A percentile compares a stretch with the other conserved stretches of the same genome.
Evolutionary conservation across 2,888 invertebrate genomes (phyloP).

Genomic region (Argyresthia goedartella): DNA sequence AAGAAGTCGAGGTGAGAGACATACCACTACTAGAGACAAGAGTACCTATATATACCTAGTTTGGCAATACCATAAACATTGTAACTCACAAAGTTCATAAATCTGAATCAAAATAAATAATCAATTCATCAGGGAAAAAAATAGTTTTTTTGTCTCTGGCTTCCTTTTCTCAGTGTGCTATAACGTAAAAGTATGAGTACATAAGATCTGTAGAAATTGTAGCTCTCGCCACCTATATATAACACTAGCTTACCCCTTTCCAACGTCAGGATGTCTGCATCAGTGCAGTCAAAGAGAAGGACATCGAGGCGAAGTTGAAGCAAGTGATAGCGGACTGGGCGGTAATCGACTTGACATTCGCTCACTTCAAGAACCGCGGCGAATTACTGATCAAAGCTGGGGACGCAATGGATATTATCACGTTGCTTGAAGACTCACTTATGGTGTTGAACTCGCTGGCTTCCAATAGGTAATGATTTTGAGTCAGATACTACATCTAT

Average conservation of each 20-base stretch:
- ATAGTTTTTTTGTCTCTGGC: too few relatives aligned
- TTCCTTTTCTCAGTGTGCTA: too few relatives aligned
- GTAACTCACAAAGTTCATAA: too few relatives aligned
- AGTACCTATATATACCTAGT: too few relatives aligned
- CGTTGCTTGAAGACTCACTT: constrained; percentile 84
- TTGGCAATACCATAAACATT: too few relatives aligned
- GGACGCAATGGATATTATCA: constrained; percentile 83
- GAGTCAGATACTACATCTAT: background rate
- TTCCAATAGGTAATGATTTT: constrained; percentile 77
- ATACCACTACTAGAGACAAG: too few relatives aligned
- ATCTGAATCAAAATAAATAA: too few relatives aligned
- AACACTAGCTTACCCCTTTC: background rate
- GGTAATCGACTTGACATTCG: constrained; percentile 77
- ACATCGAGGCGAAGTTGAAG: constrained; percentile 90
- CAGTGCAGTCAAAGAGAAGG: constrained; percentile 90
- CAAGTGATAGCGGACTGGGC: constrained; percentile 88
- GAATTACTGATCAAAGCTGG: constrained; percentile 83
- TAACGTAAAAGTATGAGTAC: too few relatives aligned
- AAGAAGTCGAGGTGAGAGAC: constrained; percentile 82
- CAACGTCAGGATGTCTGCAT: constrained; percentile 82
- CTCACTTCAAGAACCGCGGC: constrained; percentile 84
- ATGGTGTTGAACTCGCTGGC: constrained; percentile 89
- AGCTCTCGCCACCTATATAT: too few relatives aligned
- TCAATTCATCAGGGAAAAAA: too few relatives aligned
- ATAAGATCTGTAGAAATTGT: too few relatives aligned